These are phyloP conservation scores for Coboldia fuscipes DNA, from an alignment of 1,140 invertebrate species.

Conservation along the genomic window DNA sequence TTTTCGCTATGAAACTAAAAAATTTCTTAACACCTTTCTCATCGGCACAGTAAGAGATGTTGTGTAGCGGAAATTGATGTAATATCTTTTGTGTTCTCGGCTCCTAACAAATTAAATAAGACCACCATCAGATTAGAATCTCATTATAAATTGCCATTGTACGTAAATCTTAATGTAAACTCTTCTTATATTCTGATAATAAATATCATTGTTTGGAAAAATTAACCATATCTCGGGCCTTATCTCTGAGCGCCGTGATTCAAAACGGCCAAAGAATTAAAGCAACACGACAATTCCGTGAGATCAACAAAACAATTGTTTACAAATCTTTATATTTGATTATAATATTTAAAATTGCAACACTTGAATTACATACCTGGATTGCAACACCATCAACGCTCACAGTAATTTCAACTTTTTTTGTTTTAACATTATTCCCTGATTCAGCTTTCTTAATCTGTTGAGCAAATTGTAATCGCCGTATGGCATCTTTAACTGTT, in stretches of 20 bases:
- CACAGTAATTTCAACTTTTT: slow-evolving; percentile 83
- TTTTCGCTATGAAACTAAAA: slow-evolving; percentile 80
- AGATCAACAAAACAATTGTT: too few species aligned
- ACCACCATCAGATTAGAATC: neutral
- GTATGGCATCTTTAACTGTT: slow-evolving; percentile 87
- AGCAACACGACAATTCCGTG: too few species aligned
- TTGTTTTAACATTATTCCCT: slow-evolving; percentile 54
- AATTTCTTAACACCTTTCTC: slow-evolving; percentile 91
- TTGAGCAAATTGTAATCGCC: slow-evolving; percentile 84
- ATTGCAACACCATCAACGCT: slow-evolving; percentile 90
- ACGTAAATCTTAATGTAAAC: too few species aligned
- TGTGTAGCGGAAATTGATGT: slow-evolving; percentile 89
- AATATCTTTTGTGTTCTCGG: slow-evolving; percentile 49
- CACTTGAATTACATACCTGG: slow-evolving; percentile 54
- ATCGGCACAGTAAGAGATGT: slow-evolving; percentile 95
- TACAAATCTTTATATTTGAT: too few species aligned
- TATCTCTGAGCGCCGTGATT: too few species aligned
- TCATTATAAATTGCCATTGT: neutral
- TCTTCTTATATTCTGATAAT: too few species aligned
- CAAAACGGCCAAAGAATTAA: too few species aligned
- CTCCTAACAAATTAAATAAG: slow-evolving; percentile 23
- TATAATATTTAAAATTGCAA: too few species aligned
- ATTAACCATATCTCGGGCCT: too few species aligned
- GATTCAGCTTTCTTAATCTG: slow-evolving; percentile 81
- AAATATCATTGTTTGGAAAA: too few species aligned